A percentile compares a stretch with the other conserved stretches of the same genome.
Evolutionary conservation across 2,888 invertebrate genomes (phyloP).

Genomic region (Patella depressa): DNA sequence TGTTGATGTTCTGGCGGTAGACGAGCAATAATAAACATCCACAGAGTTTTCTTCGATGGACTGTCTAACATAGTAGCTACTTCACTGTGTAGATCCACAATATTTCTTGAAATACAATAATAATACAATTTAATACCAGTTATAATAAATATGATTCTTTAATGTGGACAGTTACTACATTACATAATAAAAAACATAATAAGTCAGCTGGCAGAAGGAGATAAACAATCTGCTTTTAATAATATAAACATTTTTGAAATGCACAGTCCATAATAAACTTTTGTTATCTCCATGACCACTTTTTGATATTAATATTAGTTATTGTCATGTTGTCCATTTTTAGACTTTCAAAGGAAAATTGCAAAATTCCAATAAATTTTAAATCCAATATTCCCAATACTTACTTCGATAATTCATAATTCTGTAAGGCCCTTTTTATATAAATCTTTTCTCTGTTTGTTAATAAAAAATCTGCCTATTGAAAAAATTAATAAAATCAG

Average conservation of each 20-base stretch:
- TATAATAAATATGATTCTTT: too few species aligned
- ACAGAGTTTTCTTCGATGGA: constrained; percentile 66
- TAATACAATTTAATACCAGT: too few species aligned
- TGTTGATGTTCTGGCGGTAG: constrained; percentile 61
- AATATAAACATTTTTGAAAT: too few species aligned
- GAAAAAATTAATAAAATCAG: constrained; percentile 8
- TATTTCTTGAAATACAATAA: constrained; percentile 51
- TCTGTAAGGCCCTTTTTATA: constrained; percentile 55
- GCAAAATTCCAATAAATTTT: too few species aligned
- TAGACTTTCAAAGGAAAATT: too few species aligned
- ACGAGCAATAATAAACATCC: constrained; percentile 64
- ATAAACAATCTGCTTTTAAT: too few species aligned
- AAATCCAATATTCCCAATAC: neutral
- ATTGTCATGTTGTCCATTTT: too few species aligned
- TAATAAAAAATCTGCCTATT: constrained; percentile 61
- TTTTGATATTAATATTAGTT: too few species aligned
- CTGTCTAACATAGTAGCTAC: constrained; percentile 62
- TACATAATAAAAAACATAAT: constrained; percentile 8
- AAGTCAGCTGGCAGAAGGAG: neutral
- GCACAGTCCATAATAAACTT: too few species aligned
- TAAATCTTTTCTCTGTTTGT: constrained; percentile 60
- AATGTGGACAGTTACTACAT: neutral
- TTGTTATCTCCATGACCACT: too few species aligned
- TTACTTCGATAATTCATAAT: constrained; percentile 58
- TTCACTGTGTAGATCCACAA: constrained; percentile 57